Evolutionary conservation across 2,113 vertebrate genomes (phyloP), one percentile per base, ranked within the genome.

Genomic region (Carassius auratus): DNA sequence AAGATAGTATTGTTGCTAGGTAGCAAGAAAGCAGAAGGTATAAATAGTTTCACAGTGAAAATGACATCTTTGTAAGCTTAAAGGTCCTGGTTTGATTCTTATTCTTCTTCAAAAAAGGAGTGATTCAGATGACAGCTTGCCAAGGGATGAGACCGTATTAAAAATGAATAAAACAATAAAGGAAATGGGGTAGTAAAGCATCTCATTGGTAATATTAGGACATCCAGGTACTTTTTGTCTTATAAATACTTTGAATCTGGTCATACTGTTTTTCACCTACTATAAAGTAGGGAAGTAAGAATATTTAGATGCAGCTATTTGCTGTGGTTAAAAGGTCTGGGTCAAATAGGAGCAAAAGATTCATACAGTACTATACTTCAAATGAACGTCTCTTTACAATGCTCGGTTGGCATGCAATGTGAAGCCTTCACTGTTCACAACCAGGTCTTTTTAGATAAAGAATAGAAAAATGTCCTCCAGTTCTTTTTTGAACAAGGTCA

Each of bases 401-500:
- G 8, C 68, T 10, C 2, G 17, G 19, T 8, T 10, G 9, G 8
- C 3, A 8, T 38, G 8, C 38, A 38, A 38, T 61, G 33, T 14
- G 33, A 61, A 59, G 13, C 13, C 38, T 64, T 64, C 13, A 26
- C 21, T 80, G 13, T 80, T 8, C 36, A 36, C 52, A 61, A 79
- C 2, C 33, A 42, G 55, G 33, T 48, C 14, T 21, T 4, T 19
- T 64, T 45, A 64, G 6, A 64, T 17, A 48, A 62, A 2, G 14
- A 80, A 61, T 38, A 38, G 76, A 78, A 61, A 59, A 64, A 55
- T n/a, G 1, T 8, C 17, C 14, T 79, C 10, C 33, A 23, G 1
- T 79, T 61, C 0, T 6, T 48, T 80, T 80, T n/a, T 48, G n/a
- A 64, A 9, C 59, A 64, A 80, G 78, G 59, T 66, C n/a, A 81